Percentiles rank a stretch among this genome's conserved stretches.
Evolutionary conservation across 2,113 vertebrate species (phyloP).

Genomic region (Chaetorhynchus papuensis): DNA sequence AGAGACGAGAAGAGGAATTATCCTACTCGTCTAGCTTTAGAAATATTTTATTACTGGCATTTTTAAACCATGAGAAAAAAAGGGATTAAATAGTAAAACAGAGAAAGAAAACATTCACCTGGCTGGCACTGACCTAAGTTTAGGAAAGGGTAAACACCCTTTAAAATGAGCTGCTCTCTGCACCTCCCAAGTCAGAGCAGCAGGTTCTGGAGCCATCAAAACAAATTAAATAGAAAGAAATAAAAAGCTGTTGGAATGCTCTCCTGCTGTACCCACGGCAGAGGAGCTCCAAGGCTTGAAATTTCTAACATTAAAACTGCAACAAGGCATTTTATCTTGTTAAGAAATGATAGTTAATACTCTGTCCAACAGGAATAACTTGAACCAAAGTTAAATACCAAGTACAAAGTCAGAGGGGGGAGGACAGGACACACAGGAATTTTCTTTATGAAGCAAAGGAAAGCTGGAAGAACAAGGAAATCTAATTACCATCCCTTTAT

Average conservation of each 20-base stretch:
- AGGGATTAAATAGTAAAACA: background rate
- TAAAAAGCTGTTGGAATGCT: background rate
- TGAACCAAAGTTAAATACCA: slow-evolving; percentile 45
- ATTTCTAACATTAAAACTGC: slow-evolving; percentile 22
- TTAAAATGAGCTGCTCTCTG: background rate
- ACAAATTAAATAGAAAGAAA: background rate
- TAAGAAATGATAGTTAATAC: slow-evolving; percentile 29
- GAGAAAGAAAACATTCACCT: background rate
- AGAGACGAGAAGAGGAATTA: background rate
- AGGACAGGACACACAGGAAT: slow-evolving; percentile 53
- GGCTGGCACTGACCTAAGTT: background rate
- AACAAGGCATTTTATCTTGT: background rate
- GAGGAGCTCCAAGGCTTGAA: background rate
- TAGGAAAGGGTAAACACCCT: background rate
- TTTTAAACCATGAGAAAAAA: background rate
- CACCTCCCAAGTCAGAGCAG: background rate
- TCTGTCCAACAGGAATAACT: slow-evolving; percentile 59
- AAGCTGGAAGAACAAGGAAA: slow-evolving; percentile 21
- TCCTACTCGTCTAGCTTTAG: background rate
- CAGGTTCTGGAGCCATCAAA: background rate
- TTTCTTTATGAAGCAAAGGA: slow-evolving; percentile 6
- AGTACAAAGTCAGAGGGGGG: slow-evolving; percentile 41
- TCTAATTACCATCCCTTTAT: slow-evolving; percentile 34
- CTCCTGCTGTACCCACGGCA: background rate
- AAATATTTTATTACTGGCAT: background rate